Evolutionary conservation across 2,888 invertebrate genomes (phyloP).

Genomic region (Dimorphilus gyrociliatus): DNA sequence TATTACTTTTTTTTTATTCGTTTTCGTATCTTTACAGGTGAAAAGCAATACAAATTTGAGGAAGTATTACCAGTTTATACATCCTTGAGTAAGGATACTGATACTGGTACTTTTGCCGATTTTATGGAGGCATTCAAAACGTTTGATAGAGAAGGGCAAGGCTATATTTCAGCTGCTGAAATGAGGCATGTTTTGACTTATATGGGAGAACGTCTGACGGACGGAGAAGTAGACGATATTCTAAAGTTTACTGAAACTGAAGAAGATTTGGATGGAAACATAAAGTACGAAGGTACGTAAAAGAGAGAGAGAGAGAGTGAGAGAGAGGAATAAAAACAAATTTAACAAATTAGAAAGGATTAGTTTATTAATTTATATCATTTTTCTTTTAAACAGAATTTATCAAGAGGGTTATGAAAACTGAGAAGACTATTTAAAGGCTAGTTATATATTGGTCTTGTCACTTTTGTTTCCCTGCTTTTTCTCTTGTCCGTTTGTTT

Average conservation of each 20-base stretch:
- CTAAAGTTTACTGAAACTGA: slow-evolving; percentile 38
- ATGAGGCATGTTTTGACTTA: slow-evolving; percentile 85
- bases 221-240: slow-evolving; percentile 39
- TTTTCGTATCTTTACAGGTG: slow-evolving; percentile 40
- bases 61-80: slow-evolving; percentile 98
- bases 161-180: slow-evolving; percentile 89
- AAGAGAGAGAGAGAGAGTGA: neutral
- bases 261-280: slow-evolving; percentile 42
- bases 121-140: slow-evolving; percentile 98
- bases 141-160: slow-evolving; percentile 96
- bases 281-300: slow-evolving; percentile 41
- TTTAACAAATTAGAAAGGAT: too few relatives aligned
- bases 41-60: slow-evolving; percentile 79
- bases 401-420: slow-evolving; percentile 81
- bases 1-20: neutral
- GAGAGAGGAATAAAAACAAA: neutral
- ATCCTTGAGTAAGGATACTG: slow-evolving; percentile 90
- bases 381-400: slow-evolving; percentile 71
- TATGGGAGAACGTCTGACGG: slow-evolving; percentile 48
- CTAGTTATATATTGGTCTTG: too few relatives aligned
- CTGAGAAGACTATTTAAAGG: too few relatives aligned
- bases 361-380: slow-evolving; percentile 2
- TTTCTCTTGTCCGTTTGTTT: too few relatives aligned
- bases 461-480: too few relatives aligned
- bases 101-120: slow-evolving; percentile 92